phyloP scores from a whole-genome alignment of 2,888 invertebrate species.

The Pollenia labialis region DNA sequence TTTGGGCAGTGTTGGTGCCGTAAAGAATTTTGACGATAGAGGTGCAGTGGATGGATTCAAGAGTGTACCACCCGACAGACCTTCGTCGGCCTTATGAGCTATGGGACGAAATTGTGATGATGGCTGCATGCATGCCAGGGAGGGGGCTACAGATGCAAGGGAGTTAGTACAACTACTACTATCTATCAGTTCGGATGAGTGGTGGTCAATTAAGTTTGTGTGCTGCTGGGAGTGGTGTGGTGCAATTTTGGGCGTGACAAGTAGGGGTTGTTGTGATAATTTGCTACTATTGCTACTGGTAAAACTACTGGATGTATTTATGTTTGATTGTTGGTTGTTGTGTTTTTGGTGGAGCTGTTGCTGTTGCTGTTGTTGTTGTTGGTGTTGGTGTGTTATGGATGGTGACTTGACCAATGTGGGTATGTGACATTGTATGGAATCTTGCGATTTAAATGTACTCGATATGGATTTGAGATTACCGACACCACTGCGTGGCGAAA shows the following conservation, averaged over 20 bases:
- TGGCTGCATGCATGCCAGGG: conserved; percentile 83
- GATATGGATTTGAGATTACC: conserved; percentile 83
- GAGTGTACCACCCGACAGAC: conserved; percentile 77
- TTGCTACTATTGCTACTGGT: conserved; percentile 79
- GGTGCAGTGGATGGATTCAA: conserved; percentile 83
- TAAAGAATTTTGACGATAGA: conserved; percentile 83
- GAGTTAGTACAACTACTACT: conserved; percentile 80
- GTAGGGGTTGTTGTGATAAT: conserved; percentile 79
- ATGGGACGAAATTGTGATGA: conserved; percentile 85
- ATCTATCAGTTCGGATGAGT: conserved; percentile 78
- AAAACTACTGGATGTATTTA: conserved; percentile 76
- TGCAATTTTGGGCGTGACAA: conserved; percentile 81
- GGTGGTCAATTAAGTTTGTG: conserved; percentile 74
- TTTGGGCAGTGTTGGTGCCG: conserved; percentile 84
- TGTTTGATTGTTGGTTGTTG: conserved; percentile 66
- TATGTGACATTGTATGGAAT: conserved; percentile 84
- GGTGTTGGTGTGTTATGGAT: conserved; percentile 82
- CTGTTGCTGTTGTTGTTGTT: conserved; percentile 80
- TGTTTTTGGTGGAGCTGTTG: conserved; percentile 75
- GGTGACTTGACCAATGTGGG: conserved; percentile 83
- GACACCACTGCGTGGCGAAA: conserved; percentile 83
- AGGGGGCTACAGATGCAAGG: conserved; percentile 80
- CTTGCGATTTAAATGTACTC: conserved; percentile 84
- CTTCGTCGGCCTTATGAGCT: conserved; percentile 83
- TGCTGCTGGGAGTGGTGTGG: conserved; percentile 76